Evolutionary conservation across 2,888 invertebrate genomes (phyloP).

Genomic region (Merodon equestris): DNA sequence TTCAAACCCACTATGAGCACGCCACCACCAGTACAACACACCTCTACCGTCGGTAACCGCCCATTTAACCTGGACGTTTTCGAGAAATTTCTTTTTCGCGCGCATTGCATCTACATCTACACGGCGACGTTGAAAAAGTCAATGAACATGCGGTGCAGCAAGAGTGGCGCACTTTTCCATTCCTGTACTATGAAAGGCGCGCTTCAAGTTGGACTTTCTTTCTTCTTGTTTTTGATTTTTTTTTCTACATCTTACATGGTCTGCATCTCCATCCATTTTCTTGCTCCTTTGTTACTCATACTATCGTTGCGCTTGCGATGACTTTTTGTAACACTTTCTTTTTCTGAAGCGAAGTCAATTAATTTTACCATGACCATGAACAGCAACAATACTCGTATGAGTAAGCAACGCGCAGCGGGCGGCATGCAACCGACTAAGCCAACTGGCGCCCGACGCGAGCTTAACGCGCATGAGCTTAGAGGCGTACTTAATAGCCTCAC

Average conservation of each 20-base stretch:
- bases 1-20: slow-evolving; percentile 22
- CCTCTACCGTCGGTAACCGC: slow-evolving; percentile 10
- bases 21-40: no score
- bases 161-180: slow-evolving; percentile 31
- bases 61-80: slow-evolving; percentile 51
- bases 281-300: slow-evolving; percentile 26
- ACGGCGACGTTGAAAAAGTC: slow-evolving; percentile 31
- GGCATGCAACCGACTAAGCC: not conserved
- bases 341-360: slow-evolving; percentile 63
- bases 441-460: slow-evolving; percentile 1
- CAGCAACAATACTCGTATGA: no score
- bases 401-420: not conserved
- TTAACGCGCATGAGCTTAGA: slow-evolving; percentile 15
- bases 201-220: slow-evolving; percentile 49
- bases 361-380: slow-evolving; percentile 47
- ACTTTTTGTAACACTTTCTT: slow-evolving; percentile 68
- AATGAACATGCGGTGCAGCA: slow-evolving; percentile 42
- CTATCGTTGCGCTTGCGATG: slow-evolving; percentile 40
- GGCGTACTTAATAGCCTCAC: slow-evolving; percentile 45
- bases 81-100: slow-evolving; percentile 44
- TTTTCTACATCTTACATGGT: slow-evolving; percentile 8
- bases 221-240: slow-evolving; percentile 43
- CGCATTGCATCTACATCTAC: not conserved
- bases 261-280: slow-evolving; percentile 15
- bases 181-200: not conserved